phyloP scores from a whole-genome alignment of 2,113 vertebrate genomes.

The Chamaea fasciata region DNA sequence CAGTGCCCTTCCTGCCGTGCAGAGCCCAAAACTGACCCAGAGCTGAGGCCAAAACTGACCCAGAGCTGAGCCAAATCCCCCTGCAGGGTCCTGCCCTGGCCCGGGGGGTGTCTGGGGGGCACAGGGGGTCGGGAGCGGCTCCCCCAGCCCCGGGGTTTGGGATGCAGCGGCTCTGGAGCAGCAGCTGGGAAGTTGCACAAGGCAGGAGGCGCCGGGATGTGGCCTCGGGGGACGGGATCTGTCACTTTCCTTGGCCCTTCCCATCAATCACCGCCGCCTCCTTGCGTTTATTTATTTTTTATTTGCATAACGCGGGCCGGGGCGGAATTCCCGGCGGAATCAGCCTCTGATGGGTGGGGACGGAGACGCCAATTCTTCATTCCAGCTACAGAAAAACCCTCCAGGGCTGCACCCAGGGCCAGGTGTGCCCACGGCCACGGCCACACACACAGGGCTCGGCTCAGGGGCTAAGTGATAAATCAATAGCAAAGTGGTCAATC shows the following conservation, averaged over 20 bases:
- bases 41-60: neutral
- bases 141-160: neutral
- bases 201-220: neutral
- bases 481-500: neutral
- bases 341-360: neutral
- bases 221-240: neutral
- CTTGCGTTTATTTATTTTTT: neutral
- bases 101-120: rapidly evolving
- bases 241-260: neutral
- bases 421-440: neutral
- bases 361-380: rapidly evolving
- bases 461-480: neutral
- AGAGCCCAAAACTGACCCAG: neutral
- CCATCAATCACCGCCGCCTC: neutral
- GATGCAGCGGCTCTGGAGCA: neutral
- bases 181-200: neutral
- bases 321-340: neutral
- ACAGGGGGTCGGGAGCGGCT: neutral
- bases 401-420: neutral
- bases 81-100: neutral
- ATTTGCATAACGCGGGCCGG: neutral
- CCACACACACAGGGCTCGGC: rapidly evolving
- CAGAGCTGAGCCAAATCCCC: neutral
- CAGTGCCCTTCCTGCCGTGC: neutral
- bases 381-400: neutral